Percentiles rank a stretch among this genome's conserved stretches.
These are phyloP conservation scores for Lepilemur septentrionalis DNA, from an alignment of 2,797 vertebrate species.

Conservation along the genomic window DNA sequence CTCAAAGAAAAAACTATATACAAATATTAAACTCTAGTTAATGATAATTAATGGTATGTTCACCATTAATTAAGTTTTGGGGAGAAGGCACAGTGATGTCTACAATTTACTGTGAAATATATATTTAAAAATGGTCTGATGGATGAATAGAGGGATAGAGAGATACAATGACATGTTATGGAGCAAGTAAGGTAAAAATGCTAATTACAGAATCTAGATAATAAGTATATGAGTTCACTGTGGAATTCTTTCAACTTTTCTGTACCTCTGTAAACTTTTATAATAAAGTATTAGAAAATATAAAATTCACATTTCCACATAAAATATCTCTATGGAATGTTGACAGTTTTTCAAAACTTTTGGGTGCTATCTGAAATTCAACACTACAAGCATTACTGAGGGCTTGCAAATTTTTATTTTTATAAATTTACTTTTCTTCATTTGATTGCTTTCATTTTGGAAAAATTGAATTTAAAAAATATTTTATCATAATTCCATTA, in stretches of 20 bases:
- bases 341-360: background rate
- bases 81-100: background rate
- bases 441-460: background rate
- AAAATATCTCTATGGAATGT: background rate
- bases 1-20: background rate
- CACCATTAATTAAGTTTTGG: background rate
- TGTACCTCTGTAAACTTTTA: background rate
- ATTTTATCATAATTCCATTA: background rate
- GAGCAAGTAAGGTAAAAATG: background rate
- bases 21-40: background rate
- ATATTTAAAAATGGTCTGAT: background rate
- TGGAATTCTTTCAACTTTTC: background rate
- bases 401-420: background rate
- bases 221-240: background rate
- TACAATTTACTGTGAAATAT: background rate
- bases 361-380: background rate
- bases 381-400: background rate
- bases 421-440: background rate
- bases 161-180: background rate
- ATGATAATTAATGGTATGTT: background rate
- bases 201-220: background rate
- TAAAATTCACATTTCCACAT: background rate
- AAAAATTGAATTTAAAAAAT: constrained; percentile 4
- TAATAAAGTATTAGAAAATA: background rate
- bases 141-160: background rate